Percentiles rank a stretch among this genome's conserved stretches.
These are phyloP conservation scores for Drosophila parthenogenetica DNA, from an alignment of 2,888 invertebrate species.

Conservation along the genomic window DNA sequence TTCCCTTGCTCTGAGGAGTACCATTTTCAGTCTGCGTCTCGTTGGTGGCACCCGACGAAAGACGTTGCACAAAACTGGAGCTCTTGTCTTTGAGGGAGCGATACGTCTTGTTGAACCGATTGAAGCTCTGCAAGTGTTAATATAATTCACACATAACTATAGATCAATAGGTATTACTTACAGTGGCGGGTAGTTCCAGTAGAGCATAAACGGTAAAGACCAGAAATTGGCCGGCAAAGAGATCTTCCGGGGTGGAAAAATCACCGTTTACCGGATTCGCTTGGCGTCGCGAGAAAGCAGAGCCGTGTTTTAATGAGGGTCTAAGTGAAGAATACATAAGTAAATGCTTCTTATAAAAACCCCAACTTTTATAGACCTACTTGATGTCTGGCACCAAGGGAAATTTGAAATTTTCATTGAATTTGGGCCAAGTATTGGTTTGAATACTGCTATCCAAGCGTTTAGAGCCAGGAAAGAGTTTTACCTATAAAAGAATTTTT, in stretches of 20 bases:
- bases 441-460: constrained; percentile 91
- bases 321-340: constrained; percentile 23
- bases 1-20: constrained; percentile 28
- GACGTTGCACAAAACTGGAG: constrained; percentile 81
- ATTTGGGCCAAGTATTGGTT: constrained; percentile 92
- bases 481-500: constrained; percentile 86
- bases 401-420: constrained; percentile 92
- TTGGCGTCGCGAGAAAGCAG: constrained; percentile 52
- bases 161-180: constrained; percentile 56
- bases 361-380: constrained; percentile 55
- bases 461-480: constrained; percentile 91
- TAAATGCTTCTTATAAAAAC: neutral
- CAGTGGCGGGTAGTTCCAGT: constrained; percentile 84
- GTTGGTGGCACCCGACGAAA: constrained; percentile 48
- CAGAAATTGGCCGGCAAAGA: constrained; percentile 85
- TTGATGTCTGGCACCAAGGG: constrained; percentile 86
- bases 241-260: constrained; percentile 79
- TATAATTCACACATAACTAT: constrained; percentile 38
- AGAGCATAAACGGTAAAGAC: constrained; percentile 85
- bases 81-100: constrained; percentile 84
- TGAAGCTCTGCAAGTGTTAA: constrained; percentile 77
- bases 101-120: constrained; percentile 84
- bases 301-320: constrained; percentile 71
- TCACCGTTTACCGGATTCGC: constrained; percentile 46
- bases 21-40: constrained; percentile 51